Evolutionary conservation across 2,888 invertebrate genomes (phyloP).

Genomic region (Polymixis flavicincta): DNA sequence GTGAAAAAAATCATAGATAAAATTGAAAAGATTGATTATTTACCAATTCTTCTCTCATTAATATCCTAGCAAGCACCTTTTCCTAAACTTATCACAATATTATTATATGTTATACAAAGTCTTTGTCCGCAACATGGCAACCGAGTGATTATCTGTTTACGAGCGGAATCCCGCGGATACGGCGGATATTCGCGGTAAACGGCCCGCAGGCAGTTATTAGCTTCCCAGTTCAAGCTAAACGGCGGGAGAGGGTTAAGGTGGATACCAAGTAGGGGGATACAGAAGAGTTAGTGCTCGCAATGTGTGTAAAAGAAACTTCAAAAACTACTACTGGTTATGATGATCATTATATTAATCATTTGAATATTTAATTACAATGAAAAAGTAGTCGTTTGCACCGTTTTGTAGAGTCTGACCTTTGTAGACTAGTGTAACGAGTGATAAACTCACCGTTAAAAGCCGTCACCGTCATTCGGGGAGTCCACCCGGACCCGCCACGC

Average conservation of each 20-base stretch:
- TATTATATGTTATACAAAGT: background rate
- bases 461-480: too few species aligned
- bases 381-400: too few species aligned
- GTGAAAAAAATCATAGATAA: too few species aligned
- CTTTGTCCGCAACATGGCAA: constrained; percentile 29
- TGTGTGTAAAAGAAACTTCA: background rate
- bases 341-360: too few species aligned
- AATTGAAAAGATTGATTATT: too few species aligned
- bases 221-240: constrained; percentile 24
- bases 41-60: background rate
- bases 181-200: constrained; percentile 39
- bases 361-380: too few species aligned
- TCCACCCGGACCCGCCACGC: too few species aligned
- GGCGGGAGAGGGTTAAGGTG: constrained; percentile 10
- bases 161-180: constrained; percentile 40
- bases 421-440: too few species aligned
- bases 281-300: constrained; percentile 1
- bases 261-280: background rate
- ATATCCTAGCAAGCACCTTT: background rate
- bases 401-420: too few species aligned
- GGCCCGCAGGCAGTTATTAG: constrained; percentile 46
- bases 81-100: background rate
- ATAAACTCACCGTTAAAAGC: too few species aligned
- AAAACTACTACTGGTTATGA: background rate
- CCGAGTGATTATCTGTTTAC: constrained; percentile 57